Evolutionary conservation across 2,797 vertebrate species (phyloP).

Genomic region (Pseudopleuronectes americanus): DNA sequence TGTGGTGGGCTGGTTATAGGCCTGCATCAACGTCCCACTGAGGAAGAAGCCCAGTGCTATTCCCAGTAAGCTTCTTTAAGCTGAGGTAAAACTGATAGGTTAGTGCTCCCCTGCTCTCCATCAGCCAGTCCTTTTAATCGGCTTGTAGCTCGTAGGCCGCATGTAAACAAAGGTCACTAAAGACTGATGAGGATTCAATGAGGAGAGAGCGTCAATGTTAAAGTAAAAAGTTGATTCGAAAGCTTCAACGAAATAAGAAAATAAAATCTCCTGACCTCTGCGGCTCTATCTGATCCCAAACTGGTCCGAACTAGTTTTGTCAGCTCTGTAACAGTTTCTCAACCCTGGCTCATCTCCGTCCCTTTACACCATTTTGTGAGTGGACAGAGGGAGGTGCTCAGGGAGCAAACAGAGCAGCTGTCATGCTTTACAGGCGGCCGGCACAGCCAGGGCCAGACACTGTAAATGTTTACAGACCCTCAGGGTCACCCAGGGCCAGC

Average conservation of each 20-base stretch:
- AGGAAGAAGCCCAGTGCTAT: conserved; percentile 60
- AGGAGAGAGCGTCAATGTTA: conserved; percentile 40
- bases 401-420: conserved; percentile 80
- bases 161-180: conserved; percentile 65
- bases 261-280: conserved; percentile 49
- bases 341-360: conserved; percentile 63
- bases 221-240: conserved; percentile 46
- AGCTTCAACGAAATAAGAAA: conserved; percentile 45
- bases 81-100: conserved; percentile 62
- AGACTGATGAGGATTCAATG: conserved; percentile 45
- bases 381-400: conserved; percentile 72
- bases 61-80: conserved; percentile 58
- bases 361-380: conserved; percentile 75
- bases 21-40: conserved; percentile 44
- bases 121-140: conserved; percentile 61
- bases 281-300: conserved; percentile 62
- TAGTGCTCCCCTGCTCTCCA: conserved; percentile 41
- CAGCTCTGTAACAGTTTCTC: conserved; percentile 48
- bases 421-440: conserved; percentile 79
- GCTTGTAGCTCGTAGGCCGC: conserved; percentile 51
- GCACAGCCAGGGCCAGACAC: conserved; percentile 77
- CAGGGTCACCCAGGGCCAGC: conserved; percentile 78
- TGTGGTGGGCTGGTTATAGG: conserved; percentile 36
- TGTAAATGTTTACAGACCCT: conserved; percentile 86
- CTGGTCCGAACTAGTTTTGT: conserved; percentile 62